These are phyloP conservation scores for Criorhina ranunculi DNA, from an alignment of 2,888 invertebrate genomes.

Conservation along the genomic window DNA sequence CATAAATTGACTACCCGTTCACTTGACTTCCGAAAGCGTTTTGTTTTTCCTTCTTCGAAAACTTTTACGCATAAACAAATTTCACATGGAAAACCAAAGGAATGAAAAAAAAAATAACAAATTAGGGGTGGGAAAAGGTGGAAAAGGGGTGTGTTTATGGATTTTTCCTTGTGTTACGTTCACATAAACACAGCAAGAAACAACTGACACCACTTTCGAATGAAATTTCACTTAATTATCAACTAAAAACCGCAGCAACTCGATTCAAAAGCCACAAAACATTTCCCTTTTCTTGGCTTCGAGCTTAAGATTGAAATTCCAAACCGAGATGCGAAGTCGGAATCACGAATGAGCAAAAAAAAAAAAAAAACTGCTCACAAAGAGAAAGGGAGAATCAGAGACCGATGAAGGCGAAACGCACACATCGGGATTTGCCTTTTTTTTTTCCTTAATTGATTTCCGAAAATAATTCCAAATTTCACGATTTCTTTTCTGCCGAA, in stretches of 20 bases:
- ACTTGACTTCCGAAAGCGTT: slow-evolving; percentile 10
- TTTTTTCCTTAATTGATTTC: background rate
- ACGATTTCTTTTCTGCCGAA: background rate
- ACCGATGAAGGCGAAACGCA: slow-evolving; percentile 52
- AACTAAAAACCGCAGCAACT: slow-evolving; percentile 37
- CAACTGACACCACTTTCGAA: slow-evolving; percentile 59
- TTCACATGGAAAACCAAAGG: slow-evolving; percentile 13
- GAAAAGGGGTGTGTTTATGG: slow-evolving; percentile 65
- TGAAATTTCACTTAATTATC: slow-evolving; percentile 60
- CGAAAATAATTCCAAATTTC: slow-evolving; percentile 21
- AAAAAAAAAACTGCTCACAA: slow-evolving; percentile 56
- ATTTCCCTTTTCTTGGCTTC: slow-evolving; percentile 39
- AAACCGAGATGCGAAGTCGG: slow-evolving; percentile 47
- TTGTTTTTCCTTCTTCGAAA: background rate
- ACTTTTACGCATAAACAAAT: slow-evolving; percentile 46
- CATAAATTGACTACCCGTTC: slow-evolving; percentile 5
- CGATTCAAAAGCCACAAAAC: slow-evolving; percentile 54
- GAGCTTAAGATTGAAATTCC: background rate
- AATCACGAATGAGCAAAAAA: slow-evolving; percentile 35
- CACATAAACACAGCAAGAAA: slow-evolving; percentile 39
- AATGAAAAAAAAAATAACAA: slow-evolving; percentile 5
- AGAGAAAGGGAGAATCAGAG: slow-evolving; percentile 63
- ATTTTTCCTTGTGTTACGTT: slow-evolving; percentile 59
- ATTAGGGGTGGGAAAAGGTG: slow-evolving; percentile 49
- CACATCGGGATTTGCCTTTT: slow-evolving; percentile 40